phyloP scores from a whole-genome alignment of 23 tunicate genomes.

The Ascidia mentula region DNA sequence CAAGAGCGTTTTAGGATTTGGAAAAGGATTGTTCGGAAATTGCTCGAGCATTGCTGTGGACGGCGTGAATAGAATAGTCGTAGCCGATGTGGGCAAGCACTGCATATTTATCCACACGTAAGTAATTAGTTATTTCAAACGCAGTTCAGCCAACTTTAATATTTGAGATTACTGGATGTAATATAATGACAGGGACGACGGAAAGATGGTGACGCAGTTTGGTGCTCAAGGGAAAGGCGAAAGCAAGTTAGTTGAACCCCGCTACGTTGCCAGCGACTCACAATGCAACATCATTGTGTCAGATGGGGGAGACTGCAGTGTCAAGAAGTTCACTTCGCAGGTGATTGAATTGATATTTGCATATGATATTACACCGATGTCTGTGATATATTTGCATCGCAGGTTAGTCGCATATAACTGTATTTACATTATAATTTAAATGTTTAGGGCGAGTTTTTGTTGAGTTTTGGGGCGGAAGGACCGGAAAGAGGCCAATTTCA shows the following conservation, averaged over 20 bases:
- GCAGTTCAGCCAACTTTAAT: too few species aligned
- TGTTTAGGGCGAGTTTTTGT: conserved; percentile 82
- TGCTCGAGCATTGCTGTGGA: conserved; percentile 89
- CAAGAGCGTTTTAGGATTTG: conserved; percentile 76
- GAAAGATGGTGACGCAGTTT: conserved; percentile 51
- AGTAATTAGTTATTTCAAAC: too few species aligned
- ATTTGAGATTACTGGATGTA: too few species aligned
- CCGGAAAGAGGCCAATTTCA: conserved; percentile 88
- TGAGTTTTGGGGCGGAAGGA: conserved; percentile 87
- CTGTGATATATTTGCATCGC: too few species aligned
- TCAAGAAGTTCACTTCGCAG: conserved; percentile 75
- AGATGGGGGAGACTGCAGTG: conserved; percentile 93
- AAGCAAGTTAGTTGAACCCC: conserved; percentile 83
- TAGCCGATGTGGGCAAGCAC: conserved; percentile 80
- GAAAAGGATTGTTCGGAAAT: conserved; percentile 77
- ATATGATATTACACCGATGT: not conserved
- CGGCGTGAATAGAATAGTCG: conserved; percentile 60
- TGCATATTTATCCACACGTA: conserved; percentile 70
- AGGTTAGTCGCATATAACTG: too few species aligned
- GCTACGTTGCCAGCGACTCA: conserved; percentile 93
- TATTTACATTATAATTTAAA: too few species aligned
- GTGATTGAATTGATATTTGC: too few species aligned
- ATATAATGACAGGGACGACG: conserved; percentile 65
- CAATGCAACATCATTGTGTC: conserved; percentile 91
- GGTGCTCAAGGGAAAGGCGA: conserved; percentile 78